Conservation (phyloP, 2,113 vertebrate species). For the Shinisaurus crocodilurus region DNA sequence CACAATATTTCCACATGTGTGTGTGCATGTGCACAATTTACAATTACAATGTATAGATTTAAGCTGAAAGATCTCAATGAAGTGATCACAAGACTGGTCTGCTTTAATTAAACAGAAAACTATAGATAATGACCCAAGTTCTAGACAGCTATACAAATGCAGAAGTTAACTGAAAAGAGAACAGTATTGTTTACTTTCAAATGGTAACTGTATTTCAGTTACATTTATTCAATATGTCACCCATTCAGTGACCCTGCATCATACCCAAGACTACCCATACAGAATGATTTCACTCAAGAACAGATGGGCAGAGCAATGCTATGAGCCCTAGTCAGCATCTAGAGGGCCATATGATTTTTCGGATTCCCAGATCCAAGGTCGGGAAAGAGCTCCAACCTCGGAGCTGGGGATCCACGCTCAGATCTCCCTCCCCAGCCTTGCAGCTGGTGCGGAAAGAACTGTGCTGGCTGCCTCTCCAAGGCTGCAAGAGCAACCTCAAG, state of each 20-base stretch:
- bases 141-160: slow-evolving; percentile 52
- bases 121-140: slow-evolving; percentile 53
- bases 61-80: slow-evolving; percentile 5
- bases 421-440: no score
- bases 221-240: slow-evolving; percentile 37
- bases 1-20: not conserved
- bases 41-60: slow-evolving; percentile 19
- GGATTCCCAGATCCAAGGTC: no score
- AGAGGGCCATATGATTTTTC: no score
- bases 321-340: no score
- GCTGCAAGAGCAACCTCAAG: no score
- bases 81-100: slow-evolving; percentile 45
- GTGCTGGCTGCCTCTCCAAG: no score
- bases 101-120: slow-evolving; percentile 24
- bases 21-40: not conserved
- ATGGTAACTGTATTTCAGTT: slow-evolving; percentile 47
- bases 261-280: not conserved
- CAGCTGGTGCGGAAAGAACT: no score
- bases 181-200: slow-evolving; percentile 51
- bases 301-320: not conserved
- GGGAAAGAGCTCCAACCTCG: no score
- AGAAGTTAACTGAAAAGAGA: slow-evolving; percentile 67
- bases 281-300: not conserved
- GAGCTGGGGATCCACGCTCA: no score
- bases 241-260: not conserved